Percentiles rank a stretch among this genome's conserved stretches.
These are phyloP conservation scores for Lypha dubia DNA, from an alignment of 2,888 invertebrate species.

Conservation along the genomic window DNA sequence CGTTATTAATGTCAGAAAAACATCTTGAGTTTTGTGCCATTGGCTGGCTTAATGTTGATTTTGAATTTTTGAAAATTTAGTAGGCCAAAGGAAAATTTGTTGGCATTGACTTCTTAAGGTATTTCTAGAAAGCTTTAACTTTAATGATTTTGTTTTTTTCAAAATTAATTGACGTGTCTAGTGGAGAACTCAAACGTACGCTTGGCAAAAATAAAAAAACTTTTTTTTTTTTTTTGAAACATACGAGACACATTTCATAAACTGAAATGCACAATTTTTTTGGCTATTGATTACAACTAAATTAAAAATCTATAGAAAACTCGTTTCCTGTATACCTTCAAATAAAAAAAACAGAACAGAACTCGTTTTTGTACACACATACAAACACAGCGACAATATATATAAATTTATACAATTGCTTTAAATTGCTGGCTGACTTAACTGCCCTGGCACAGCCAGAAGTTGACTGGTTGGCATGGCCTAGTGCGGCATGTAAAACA, in stretches of 20 bases:
- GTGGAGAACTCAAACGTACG: neutral
- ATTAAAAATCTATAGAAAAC: conserved; percentile 66
- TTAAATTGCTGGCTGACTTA: conserved; percentile 49
- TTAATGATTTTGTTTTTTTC: neutral
- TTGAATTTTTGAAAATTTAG: too few species aligned
- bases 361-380: neutral
- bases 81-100: too few species aligned
- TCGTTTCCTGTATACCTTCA: conserved; percentile 42
- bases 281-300: conserved; percentile 66
- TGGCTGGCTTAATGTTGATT: too few species aligned
- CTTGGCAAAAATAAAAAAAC: neutral
- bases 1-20: too few species aligned
- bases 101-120: neutral
- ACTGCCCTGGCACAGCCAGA: conserved; percentile 29
- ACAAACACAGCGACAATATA: neutral
- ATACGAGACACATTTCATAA: conserved; percentile 43
- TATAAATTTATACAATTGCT: conserved; percentile 42
- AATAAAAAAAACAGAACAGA: too few species aligned
- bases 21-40: too few species aligned
- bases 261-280: conserved; percentile 41
- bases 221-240: neutral
- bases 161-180: neutral
- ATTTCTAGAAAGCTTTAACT: neutral
- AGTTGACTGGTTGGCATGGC: conserved; percentile 51
- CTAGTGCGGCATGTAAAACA: conserved; percentile 67